Conservation (phyloP, 2,797 vertebrate genomes). For the Dendrocincla fuliginosa region DNA sequence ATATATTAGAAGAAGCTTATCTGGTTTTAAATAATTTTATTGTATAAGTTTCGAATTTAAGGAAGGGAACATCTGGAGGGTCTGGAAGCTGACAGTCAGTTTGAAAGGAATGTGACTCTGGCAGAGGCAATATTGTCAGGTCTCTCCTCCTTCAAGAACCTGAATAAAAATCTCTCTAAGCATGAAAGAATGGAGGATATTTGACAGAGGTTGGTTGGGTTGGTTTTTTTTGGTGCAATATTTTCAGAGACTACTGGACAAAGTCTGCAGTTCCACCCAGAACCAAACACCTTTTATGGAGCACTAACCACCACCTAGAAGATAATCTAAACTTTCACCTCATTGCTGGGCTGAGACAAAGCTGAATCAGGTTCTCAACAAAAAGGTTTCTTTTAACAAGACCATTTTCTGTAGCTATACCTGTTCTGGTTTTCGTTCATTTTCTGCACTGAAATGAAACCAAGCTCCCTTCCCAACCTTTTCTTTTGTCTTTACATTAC, state of each 20-base stretch:
- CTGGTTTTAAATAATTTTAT: neutral
- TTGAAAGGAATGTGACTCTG: neutral
- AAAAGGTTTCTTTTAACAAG: neutral
- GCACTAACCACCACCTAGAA: neutral
- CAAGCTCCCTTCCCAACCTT: neutral
- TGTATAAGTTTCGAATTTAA: neutral
- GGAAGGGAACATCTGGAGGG: neutral
- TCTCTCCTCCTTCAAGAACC: neutral
- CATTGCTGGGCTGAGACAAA: neutral
- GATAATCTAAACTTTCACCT: neutral
- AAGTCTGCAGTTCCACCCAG: neutral
- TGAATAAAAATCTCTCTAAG: neutral
- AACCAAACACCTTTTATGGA: neutral
- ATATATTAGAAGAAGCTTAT: neutral
- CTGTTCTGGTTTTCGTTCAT: neutral
- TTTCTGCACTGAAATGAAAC: neutral
- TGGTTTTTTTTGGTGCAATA: accelerated
- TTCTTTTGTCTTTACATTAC: neutral
- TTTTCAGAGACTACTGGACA: neutral
- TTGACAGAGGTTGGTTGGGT: neutral
- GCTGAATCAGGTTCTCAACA: neutral
- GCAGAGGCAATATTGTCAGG: neutral
- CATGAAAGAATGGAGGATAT: neutral
- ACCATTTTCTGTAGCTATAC: neutral
- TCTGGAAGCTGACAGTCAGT: neutral